A percentile compares a stretch with the other conserved stretches of the same genome.
These are phyloP conservation scores for Stenurella melanura DNA, from an alignment of 2,888 invertebrate species.

Conservation along the genomic window DNA sequence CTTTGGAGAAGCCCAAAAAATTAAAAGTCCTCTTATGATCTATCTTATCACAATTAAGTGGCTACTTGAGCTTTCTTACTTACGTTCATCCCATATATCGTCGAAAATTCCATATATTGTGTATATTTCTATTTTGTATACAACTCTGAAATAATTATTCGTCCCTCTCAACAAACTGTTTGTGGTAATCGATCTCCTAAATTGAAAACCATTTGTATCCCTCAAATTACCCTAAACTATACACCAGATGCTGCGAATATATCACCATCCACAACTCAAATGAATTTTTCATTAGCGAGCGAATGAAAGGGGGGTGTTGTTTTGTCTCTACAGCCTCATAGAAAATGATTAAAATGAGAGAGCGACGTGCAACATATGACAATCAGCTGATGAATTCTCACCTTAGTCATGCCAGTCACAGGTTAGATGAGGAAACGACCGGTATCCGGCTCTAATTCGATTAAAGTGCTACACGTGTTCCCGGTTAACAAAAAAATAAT, in stretches of 20 bases:
- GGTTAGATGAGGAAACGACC: constrained; percentile 40
- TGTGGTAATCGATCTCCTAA: constrained; percentile 51
- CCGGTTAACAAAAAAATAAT: constrained; percentile 37
- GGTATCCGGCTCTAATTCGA: constrained; percentile 40
- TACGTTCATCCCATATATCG: too few relatives aligned
- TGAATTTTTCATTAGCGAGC: constrained; percentile 58
- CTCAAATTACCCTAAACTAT: constrained; percentile 49
- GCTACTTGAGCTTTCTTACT: too few relatives aligned
- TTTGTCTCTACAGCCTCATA: constrained; percentile 48
- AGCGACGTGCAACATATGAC: constrained; percentile 53
- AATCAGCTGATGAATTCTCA: constrained; percentile 57
- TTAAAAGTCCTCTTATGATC: too few relatives aligned
- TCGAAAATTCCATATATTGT: neutral
- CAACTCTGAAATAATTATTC: neutral
- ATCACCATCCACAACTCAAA: constrained; percentile 49
- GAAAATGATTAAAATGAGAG: constrained; percentile 43
- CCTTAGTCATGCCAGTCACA: constrained; percentile 55
- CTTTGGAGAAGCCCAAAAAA: too few relatives aligned
- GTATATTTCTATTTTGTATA: neutral
- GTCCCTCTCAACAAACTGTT: constrained; percentile 43
- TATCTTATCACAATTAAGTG: too few relatives aligned
- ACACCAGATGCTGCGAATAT: constrained; percentile 56
- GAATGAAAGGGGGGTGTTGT: constrained; percentile 50
- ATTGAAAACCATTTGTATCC: constrained; percentile 55
- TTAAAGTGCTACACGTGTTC: constrained; percentile 41